phyloP scores from a whole-genome alignment of 2,888 invertebrate genomes.

The Oscheius onirici region DNA sequence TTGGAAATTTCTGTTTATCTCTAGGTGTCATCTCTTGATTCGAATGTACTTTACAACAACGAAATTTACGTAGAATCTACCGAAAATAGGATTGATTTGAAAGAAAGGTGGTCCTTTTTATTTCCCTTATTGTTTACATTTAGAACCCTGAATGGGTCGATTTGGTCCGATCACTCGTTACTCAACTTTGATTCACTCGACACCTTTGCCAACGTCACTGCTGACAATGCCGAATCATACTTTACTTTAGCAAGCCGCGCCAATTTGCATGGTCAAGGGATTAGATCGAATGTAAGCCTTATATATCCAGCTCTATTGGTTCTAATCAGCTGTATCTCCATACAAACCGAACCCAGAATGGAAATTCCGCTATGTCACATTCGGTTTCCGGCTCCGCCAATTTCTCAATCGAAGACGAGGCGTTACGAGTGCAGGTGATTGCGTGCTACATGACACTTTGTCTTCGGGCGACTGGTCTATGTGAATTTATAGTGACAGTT shows the following conservation, averaged over 20 bases:
- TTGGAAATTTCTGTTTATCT: background rate
- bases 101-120: background rate
- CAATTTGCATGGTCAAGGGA: constrained; percentile 28
- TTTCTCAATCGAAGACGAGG: constrained; percentile 41
- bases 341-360: constrained; percentile 40
- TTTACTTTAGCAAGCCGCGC: constrained; percentile 32
- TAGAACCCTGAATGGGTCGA: constrained; percentile 43
- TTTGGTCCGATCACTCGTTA: constrained; percentile 43
- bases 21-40: constrained; percentile 15
- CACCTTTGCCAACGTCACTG: constrained; percentile 43
- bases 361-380: constrained; percentile 38
- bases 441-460: constrained; percentile 9
- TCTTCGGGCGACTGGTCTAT: background rate
- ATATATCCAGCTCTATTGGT: background rate
- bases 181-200: constrained; percentile 45
- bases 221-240: constrained; percentile 35
- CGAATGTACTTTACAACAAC: constrained; percentile 21
- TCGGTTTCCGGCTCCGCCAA: constrained; percentile 39
- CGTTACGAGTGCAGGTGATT: constrained; percentile 42
- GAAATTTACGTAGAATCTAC: constrained; percentile 21
- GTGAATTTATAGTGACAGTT: background rate
- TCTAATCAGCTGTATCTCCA: constrained; percentile 36
- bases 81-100: constrained; percentile 17
- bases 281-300: constrained; percentile 28
- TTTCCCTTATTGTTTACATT: background rate